Evolutionary conservation across 2,888 invertebrate species (phyloP).

Genomic region (Dicyrtoma fusca): DNA sequence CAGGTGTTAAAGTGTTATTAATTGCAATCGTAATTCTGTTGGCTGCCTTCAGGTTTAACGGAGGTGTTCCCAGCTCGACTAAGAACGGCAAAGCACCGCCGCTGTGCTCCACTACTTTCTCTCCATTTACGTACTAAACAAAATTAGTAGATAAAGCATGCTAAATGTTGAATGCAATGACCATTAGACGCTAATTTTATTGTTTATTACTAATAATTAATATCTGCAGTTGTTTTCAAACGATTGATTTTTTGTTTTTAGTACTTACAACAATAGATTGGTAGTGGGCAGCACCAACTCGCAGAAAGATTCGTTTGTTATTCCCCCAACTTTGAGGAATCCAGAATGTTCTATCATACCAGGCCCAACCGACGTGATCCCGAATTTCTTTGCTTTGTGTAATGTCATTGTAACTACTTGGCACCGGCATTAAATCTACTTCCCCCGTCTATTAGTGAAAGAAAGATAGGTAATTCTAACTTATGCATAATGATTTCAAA

Average conservation of each 20-base stretch:
- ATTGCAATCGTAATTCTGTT: constrained; percentile 89
- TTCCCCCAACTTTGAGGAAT: constrained; percentile 60
- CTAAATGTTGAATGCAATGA: no score
- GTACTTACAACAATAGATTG: constrained; percentile 61
- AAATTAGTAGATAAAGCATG: no score
- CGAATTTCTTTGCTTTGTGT: constrained; percentile 62
- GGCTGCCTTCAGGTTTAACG: constrained; percentile 59
- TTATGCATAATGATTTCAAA: no score
- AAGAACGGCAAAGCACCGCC: constrained; percentile 97
- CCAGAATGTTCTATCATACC: constrained; percentile 65
- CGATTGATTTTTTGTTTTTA: not conserved
- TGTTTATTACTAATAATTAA: no score
- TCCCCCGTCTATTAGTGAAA: constrained; percentile 57
- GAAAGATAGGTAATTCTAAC: no score
- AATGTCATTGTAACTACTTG: constrained; percentile 67
- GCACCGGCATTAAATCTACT: constrained; percentile 65
- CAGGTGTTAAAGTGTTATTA: constrained; percentile 85
- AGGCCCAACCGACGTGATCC: constrained; percentile 68
- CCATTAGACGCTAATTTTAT: no score
- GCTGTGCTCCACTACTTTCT: constrained; percentile 77
- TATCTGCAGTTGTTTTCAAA: no score
- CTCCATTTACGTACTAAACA: constrained; percentile 86
- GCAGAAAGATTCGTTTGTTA: constrained; percentile 60
- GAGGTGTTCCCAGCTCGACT: constrained; percentile 67
- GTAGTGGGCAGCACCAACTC: constrained; percentile 67